Evolutionary conservation across 2,797 vertebrate species (phyloP).

Genomic region (Neomorphus geoffroyi): DNA sequence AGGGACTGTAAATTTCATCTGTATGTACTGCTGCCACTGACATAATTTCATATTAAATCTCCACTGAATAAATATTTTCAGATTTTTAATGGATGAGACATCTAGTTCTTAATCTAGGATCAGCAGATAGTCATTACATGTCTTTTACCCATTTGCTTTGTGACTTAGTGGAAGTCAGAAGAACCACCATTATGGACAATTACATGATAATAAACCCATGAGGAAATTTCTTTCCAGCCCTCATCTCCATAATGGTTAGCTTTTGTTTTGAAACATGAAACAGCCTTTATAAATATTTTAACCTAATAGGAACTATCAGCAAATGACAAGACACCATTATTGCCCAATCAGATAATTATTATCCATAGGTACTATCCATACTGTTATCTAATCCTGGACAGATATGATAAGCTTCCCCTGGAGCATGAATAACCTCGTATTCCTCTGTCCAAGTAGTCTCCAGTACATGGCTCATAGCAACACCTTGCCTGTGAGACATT

Average conservation of each 20-base stretch:
- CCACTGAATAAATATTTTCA: background rate
- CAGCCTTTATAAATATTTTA: slow-evolving; percentile 46
- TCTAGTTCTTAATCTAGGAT: background rate
- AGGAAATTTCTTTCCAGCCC: slow-evolving; percentile 12
- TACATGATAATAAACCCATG: background rate
- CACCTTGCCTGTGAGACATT: background rate
- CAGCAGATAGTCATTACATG: background rate
- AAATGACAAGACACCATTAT: background rate
- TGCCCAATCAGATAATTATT: background rate
- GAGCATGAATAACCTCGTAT: background rate
- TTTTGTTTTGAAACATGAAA: slow-evolving; percentile 18
- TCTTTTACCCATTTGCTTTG: background rate
- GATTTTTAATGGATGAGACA: background rate
- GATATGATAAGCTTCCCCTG: background rate
- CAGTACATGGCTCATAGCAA: background rate
- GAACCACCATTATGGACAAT: slow-evolving; percentile 12
- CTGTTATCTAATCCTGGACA: background rate
- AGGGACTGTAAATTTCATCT: background rate
- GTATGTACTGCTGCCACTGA: background rate
- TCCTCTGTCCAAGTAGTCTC: background rate
- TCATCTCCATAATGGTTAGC: background rate
- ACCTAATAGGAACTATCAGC: background rate
- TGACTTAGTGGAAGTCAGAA: slow-evolving; percentile 17
- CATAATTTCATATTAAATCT: background rate
- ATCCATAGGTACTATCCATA: background rate